Percentiles rank a stretch among this genome's conserved stretches.
Conservation (phyloP, 2,888 invertebrate species). For the Villa cingulata region DNA sequence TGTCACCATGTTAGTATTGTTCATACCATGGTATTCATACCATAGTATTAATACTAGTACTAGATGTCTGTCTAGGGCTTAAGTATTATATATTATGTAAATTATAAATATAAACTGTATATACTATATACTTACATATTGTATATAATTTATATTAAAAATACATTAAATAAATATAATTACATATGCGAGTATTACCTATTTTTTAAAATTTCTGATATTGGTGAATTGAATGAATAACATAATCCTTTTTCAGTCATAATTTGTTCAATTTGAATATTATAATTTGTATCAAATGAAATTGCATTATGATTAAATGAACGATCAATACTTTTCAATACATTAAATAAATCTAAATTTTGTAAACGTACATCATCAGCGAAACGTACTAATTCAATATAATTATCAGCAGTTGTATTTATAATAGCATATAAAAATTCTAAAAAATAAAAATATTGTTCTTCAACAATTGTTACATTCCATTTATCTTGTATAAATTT, state of each 20-base stretch:
- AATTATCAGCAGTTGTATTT: constrained; percentile 36
- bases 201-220: constrained; percentile 15
- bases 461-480: constrained; percentile 32
- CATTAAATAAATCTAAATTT: constrained; percentile 31
- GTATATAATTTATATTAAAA: no score
- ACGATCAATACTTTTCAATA: constrained; percentile 23
- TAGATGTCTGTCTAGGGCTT: no score
- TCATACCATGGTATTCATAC: no score
- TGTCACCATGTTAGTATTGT: no score
- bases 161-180: no score
- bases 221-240: constrained; percentile 46
- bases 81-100: no score
- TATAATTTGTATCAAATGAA: constrained; percentile 19
- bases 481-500: constrained; percentile 29
- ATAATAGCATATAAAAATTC: constrained; percentile 37
- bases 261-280: constrained; percentile 25
- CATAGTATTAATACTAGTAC: no score
- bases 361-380: constrained; percentile 34
- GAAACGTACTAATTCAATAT: constrained; percentile 32
- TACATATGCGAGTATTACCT: no score
- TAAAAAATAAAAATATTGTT: constrained; percentile 37
- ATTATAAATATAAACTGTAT: no score
- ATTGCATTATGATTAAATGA: constrained; percentile 25
- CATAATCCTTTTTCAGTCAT: constrained; percentile 55
- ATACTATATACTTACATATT: no score